Conservation (phyloP, 2,113 vertebrate genomes). For the Castor canadensis region DNA sequence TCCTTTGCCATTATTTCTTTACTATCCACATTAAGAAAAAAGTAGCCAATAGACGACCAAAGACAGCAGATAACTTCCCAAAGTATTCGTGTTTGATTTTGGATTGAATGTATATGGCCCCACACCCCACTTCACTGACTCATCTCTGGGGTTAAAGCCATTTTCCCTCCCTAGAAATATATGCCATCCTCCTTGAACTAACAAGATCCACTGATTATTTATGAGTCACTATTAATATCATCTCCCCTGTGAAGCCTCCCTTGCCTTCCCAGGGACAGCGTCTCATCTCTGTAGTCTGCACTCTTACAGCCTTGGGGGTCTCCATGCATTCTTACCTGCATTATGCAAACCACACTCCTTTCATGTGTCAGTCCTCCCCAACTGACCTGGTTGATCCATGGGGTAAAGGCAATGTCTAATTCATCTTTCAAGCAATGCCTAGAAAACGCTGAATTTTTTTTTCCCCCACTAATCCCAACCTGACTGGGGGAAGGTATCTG, state of each 20-base stretch:
- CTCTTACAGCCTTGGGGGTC: background rate
- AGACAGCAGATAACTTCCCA: background rate
- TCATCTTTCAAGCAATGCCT: background rate
- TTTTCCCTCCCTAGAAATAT: background rate
- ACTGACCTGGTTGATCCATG: background rate
- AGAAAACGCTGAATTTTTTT: background rate
- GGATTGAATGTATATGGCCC: background rate
- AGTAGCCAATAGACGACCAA: background rate
- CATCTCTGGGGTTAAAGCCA: background rate
- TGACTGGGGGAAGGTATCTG: background rate
- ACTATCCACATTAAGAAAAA: conserved; percentile 7
- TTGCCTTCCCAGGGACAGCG: background rate
- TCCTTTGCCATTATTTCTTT: background rate
- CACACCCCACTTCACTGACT: background rate
- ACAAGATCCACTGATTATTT: background rate
- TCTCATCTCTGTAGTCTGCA: no score
- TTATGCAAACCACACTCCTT: background rate
- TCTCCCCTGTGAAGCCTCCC: background rate
- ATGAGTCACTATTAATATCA: background rate
- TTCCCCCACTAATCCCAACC: background rate
- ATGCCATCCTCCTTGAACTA: background rate
- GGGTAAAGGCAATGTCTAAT: background rate
- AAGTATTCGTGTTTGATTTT: background rate
- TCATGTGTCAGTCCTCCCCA: background rate
- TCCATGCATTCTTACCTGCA: background rate